Base-by-base conservation (phyloP, 2,888 invertebrate genomes). In the Cephus rjabovi region DNA sequence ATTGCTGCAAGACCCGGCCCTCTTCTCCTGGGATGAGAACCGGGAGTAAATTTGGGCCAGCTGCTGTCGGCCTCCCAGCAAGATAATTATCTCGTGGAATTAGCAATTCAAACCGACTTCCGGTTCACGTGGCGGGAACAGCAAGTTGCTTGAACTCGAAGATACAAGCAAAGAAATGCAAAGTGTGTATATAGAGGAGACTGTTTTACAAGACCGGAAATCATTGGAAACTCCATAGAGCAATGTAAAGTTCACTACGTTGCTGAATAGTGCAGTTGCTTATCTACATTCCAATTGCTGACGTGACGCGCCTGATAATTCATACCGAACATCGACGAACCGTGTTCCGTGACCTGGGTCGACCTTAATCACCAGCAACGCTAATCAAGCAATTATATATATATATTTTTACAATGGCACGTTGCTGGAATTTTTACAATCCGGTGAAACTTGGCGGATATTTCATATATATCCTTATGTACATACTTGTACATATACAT, bases 61-160 rank as follows among this genome's bases (percentile, higher is more conserved):
- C 78, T 85, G 84, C 81, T 79, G 83, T 56, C 79, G 79, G 81
- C 56, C 78, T 77, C 37, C 74, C 76, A 78, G 81, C 77, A 83
- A 85, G 86, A 88, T 87, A 89, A 86, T 77, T 83, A 88, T 86
- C 77, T 75, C 83, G 11, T 71, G 71, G 31, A 33, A 90, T 89
- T 90, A 89, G 87, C 89, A 89, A 90, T 90, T 89, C 89, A 87
- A 90, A 89, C 84, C 85, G 37, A 85, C 87, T 90, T 90, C 90
- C 90, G 89, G 89, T 83, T 83, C 85, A 69, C 73, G 71, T 73
- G 37, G 56, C 30, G 68, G 70, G 56, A 56, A 56, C 56, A 56
- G 56, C 56, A 56, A 87, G 88, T 89, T 88, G 85, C 84, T 87
- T 89, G 89, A 89, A 88, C 88, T 82, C 56, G 9, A 23, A 23